These are phyloP conservation scores for Hirundichthys speculiger DNA, from an alignment of 2,113 vertebrate species.

Conservation along the genomic window DNA sequence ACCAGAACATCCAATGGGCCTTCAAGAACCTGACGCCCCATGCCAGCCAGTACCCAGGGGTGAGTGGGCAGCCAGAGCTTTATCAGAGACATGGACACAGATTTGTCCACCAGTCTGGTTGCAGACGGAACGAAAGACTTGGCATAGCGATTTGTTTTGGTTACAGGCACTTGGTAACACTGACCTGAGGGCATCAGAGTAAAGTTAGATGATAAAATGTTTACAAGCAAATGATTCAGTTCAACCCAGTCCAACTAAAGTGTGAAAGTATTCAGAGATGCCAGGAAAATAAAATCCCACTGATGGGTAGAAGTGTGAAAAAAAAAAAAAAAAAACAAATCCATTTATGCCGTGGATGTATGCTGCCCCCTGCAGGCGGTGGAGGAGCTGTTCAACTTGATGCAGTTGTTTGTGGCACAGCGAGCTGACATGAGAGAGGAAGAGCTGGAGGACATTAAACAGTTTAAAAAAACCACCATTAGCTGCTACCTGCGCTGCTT, in stretches of 20 bases:
- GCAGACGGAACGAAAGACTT: too few species aligned
- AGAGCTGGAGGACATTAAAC: constrained; percentile 95
- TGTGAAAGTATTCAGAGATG: too few species aligned
- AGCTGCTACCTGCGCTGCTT: constrained; percentile 98
- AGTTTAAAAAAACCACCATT: constrained; percentile 99
- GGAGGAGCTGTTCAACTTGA: constrained; percentile 97
- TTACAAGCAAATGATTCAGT: too few species aligned
- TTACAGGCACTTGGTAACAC: too few species aligned
- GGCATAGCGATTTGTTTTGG: too few species aligned
- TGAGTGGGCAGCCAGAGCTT: constrained; percentile 69
- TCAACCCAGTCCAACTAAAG: too few species aligned
- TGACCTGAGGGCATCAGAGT: too few species aligned
- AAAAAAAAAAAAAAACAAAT: too few species aligned
- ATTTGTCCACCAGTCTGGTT: too few species aligned
- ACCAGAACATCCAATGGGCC: constrained; percentile 99
- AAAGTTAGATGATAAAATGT: too few species aligned
- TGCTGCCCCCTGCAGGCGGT: constrained; percentile 85
- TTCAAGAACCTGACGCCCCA: constrained; percentile 99
- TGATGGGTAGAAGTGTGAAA: not conserved
- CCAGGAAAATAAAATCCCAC: not conserved
- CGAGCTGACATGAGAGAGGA: constrained; percentile 96
- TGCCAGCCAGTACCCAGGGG: constrained; percentile 98
- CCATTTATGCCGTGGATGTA: not conserved
- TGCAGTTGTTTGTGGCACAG: constrained; percentile 98
- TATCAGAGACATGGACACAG: not conserved